Conservation (phyloP, 1,140 invertebrate genomes). For the Meloidogyne hapla region DNA sequence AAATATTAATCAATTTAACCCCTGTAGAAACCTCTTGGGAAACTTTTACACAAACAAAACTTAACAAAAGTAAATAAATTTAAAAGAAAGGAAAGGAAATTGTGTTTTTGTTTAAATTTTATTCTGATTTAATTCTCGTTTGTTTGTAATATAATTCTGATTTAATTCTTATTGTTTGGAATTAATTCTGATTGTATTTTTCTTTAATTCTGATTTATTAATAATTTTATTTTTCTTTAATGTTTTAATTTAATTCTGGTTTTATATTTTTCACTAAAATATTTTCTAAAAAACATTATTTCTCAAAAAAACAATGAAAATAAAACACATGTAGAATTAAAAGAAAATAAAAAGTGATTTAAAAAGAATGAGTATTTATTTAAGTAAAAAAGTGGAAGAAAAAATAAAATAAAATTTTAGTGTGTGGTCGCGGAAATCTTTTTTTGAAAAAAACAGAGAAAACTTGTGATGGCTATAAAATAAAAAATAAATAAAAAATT, state of each 20-base stretch:
- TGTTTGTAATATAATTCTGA: too few relatives aligned
- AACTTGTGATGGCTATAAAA: neutral
- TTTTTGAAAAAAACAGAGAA: neutral
- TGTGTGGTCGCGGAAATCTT: slow-evolving; percentile 4
- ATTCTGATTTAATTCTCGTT: neutral
- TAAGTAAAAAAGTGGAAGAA: neutral
- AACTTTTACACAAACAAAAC: too few relatives aligned
- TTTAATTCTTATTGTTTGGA: too few relatives aligned
- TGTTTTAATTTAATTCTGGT: neutral
- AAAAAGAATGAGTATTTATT: neutral
- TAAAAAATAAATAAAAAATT: neutral
- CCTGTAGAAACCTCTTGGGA: too few relatives aligned
- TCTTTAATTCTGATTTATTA: too few relatives aligned
- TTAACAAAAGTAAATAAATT: too few relatives aligned
- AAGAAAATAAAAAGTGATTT: neutral
- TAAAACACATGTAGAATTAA: neutral
- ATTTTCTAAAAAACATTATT: neutral
- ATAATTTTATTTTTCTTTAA: neutral
- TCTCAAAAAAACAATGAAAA: neutral
- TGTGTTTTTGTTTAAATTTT: too few relatives aligned
- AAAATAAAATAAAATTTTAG: neutral
- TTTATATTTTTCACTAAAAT: neutral
- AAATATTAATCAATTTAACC: too few relatives aligned
- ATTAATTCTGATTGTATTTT: too few relatives aligned
- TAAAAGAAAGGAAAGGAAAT: too few relatives aligned